phyloP scores from a whole-genome alignment of 2,888 invertebrate genomes.

The Cyrtodaria siliqua region DNA sequence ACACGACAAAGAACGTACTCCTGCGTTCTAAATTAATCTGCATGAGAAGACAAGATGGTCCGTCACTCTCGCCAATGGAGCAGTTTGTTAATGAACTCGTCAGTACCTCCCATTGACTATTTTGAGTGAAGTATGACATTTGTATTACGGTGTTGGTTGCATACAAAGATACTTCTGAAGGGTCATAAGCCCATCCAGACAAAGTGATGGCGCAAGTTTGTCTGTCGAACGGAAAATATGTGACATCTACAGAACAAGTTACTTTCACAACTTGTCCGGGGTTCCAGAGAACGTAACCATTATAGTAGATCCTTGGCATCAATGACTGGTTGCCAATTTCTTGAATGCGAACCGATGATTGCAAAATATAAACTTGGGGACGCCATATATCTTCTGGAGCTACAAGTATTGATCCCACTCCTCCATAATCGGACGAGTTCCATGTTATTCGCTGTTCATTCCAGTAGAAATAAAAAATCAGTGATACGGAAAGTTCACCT shows the following conservation, averaged over 20 bases:
- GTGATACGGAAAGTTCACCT: slow-evolving; percentile 21
- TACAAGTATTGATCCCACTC: slow-evolving; percentile 15
- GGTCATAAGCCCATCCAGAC: not conserved
- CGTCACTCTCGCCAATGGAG: too few species aligned
- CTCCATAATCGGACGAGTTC: slow-evolving; percentile 6
- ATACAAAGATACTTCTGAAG: slow-evolving; percentile 12
- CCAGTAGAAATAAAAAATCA: slow-evolving; percentile 32
- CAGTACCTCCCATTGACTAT: slow-evolving; percentile 40
- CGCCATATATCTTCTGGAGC: slow-evolving; percentile 40
- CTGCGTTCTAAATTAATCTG: slow-evolving; percentile 17
- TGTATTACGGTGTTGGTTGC: not conserved
- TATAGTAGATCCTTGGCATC: slow-evolving; percentile 5
- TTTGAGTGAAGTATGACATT: not conserved
- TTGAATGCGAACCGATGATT: slow-evolving; percentile 27
- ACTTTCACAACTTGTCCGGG: slow-evolving; percentile 27
- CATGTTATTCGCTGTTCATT: slow-evolving; percentile 39
- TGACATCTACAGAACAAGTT: slow-evolving; percentile 50
- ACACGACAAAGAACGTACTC: slow-evolving; percentile 35
- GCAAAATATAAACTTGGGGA: slow-evolving; percentile 28
- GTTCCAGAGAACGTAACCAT: slow-evolving; percentile 34
- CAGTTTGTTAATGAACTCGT: not conserved
- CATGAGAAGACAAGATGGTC: too few species aligned
- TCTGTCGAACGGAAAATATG: slow-evolving; percentile 56
- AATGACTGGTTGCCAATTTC: slow-evolving; percentile 27
- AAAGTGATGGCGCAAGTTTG: slow-evolving; percentile 47